phyloP scores from a whole-genome alignment of 1,140 invertebrate genomes.

The Hylaeus volcanicus region DNA sequence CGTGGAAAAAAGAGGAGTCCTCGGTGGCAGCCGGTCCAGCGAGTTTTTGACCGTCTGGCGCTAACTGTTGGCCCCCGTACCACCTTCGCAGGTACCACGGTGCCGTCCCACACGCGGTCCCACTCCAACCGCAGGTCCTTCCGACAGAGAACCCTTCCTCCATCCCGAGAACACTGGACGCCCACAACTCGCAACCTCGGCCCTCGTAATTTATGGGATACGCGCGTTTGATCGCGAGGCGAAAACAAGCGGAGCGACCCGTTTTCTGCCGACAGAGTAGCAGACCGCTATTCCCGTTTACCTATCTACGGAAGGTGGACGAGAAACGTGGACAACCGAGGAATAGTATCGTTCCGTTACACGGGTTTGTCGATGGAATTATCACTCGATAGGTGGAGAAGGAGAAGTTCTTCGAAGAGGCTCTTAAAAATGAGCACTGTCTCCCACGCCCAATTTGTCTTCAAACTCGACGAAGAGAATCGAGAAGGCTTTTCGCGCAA shows the following conservation, averaged over 20 bases:
- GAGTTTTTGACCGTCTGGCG: constrained; percentile 78
- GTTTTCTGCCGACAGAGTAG: too few species aligned
- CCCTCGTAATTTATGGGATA: constrained; percentile 48
- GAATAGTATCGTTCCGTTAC: too few species aligned
- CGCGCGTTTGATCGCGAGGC: not conserved
- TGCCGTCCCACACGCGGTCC: constrained; percentile 66
- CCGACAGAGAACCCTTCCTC: constrained; percentile 50
- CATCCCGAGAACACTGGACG: constrained; percentile 34
- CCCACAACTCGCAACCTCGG: constrained; percentile 54
- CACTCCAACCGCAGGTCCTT: constrained; percentile 60
- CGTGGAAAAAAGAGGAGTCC: constrained; percentile 38
- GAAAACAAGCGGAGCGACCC: not conserved
- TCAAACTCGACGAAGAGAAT: too few species aligned
- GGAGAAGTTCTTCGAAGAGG: too few species aligned
- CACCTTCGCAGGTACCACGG: constrained; percentile 58
- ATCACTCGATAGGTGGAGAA: too few species aligned
- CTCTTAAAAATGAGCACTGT: too few species aligned
- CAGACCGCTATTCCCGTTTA: too few species aligned
- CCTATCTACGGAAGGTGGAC: too few species aligned
- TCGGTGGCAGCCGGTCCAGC: constrained; percentile 74
- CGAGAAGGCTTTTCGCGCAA: too few species aligned
- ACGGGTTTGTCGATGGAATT: too few species aligned
- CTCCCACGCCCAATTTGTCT: too few species aligned
- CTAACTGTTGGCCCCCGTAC: constrained; percentile 70
- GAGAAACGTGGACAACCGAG: too few species aligned